Conservation (phyloP, 2,797 vertebrate species). For the Geotrypetes seraphini region DNA sequence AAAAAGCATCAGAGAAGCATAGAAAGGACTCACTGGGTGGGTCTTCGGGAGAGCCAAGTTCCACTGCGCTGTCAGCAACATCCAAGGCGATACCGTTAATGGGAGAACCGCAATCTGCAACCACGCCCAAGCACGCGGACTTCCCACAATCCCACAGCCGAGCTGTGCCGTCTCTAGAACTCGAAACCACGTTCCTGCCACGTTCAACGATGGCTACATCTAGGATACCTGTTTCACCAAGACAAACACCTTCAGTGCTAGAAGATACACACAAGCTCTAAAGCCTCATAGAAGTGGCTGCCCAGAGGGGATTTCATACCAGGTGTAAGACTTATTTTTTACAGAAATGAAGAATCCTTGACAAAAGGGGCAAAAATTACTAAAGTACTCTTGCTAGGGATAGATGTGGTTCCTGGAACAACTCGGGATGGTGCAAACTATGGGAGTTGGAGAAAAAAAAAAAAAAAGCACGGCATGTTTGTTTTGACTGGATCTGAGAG, state of each 20-base stretch:
- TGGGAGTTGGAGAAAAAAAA: too few relatives aligned
- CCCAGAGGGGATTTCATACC: too few relatives aligned
- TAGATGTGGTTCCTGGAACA: too few relatives aligned
- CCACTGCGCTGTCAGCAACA: slow-evolving; percentile 38
- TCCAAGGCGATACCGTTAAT: slow-evolving; percentile 47
- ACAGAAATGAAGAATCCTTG: too few relatives aligned
- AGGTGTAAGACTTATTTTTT: too few relatives aligned
- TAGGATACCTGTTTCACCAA: slow-evolving; percentile 45
- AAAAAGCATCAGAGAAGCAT: background rate
- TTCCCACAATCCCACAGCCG: slow-evolving; percentile 63
- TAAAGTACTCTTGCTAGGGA: too few relatives aligned
- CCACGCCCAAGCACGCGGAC: slow-evolving; percentile 39
- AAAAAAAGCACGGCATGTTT: too few relatives aligned
- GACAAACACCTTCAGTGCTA: accelerated
- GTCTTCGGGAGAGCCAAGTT: slow-evolving; percentile 42
- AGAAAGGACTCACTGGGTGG: slow-evolving; percentile 42
- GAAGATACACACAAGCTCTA: too few relatives aligned
- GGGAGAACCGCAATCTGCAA: slow-evolving; percentile 43
- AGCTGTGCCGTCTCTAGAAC: slow-evolving; percentile 54
- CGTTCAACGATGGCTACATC: slow-evolving; percentile 57
- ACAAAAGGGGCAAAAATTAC: too few relatives aligned
- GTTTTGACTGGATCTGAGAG: too few relatives aligned
- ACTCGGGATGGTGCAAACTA: too few relatives aligned
- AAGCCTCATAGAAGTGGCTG: too few relatives aligned
- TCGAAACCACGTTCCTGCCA: slow-evolving; percentile 54